These are phyloP conservation scores for Gryllus longicercus DNA, from an alignment of 2,888 invertebrate species.

Conservation along the genomic window DNA sequence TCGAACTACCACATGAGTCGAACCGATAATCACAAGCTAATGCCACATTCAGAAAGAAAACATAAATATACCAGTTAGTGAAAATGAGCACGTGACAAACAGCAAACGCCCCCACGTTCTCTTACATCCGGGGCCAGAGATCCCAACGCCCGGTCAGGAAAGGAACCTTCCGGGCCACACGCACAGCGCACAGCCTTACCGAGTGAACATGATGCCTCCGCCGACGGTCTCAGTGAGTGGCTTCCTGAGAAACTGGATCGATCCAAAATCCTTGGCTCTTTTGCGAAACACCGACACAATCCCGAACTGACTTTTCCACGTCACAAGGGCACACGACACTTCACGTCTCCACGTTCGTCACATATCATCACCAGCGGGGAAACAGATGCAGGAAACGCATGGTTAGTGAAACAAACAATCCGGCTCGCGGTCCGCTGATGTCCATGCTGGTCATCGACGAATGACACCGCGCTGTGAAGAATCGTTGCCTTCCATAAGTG, in stretches of 20 bases:
- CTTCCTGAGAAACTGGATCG: conserved; percentile 3
- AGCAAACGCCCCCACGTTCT: too few relatives aligned
- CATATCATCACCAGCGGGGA: background rate
- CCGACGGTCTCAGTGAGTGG: background rate
- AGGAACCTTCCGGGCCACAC: conserved; percentile 12
- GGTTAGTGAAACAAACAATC: background rate
- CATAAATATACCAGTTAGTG: too few relatives aligned
- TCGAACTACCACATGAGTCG: too few relatives aligned
- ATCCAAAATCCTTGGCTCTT: conserved; percentile 11
- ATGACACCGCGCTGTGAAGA: too few relatives aligned
- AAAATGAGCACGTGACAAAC: too few relatives aligned
- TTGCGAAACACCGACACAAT: conserved; percentile 22
- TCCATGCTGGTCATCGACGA: background rate
- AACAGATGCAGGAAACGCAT: background rate
- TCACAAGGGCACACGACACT: conserved; percentile 22
- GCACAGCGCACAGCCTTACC: conserved; percentile 21
- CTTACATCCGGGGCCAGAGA: background rate
- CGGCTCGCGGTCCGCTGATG: background rate
- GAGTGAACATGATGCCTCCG: conserved; percentile 25
- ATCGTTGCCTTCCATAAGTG: too few relatives aligned
- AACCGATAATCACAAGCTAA: too few relatives aligned
- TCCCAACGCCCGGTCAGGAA: conserved; percentile 19
- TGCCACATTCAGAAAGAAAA: too few relatives aligned
- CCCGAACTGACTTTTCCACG: background rate
- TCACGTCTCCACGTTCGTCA: background rate